These are phyloP conservation scores for Zapornia atra DNA, from an alignment of 2,113 vertebrate genomes.

Conservation along the genomic window DNA sequence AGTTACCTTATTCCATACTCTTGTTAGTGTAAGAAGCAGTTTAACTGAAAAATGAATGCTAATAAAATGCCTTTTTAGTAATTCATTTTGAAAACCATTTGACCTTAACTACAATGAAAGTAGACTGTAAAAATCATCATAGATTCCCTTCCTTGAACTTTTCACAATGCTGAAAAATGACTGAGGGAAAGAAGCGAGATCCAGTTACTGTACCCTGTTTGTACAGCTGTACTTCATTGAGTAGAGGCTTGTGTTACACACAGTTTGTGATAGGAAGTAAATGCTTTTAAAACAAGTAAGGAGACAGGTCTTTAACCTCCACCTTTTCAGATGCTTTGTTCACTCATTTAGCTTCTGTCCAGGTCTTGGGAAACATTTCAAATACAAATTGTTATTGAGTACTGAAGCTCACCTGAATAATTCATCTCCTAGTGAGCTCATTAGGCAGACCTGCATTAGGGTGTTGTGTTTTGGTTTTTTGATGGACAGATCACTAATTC, in stretches of 20 bases:
- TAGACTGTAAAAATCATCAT: slow-evolving; percentile 62
- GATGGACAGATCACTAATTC: neutral
- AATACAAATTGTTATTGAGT: slow-evolving; percentile 41
- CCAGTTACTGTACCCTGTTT: slow-evolving; percentile 82
- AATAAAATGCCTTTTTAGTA: slow-evolving; percentile 60
- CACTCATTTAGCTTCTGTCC: slow-evolving; percentile 70
- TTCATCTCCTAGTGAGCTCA: slow-evolving; percentile 35
- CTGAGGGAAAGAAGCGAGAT: slow-evolving; percentile 65
- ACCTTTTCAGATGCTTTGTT: slow-evolving; percentile 74
- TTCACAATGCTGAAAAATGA: slow-evolving; percentile 68
- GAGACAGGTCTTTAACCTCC: slow-evolving; percentile 79
- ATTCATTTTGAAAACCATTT: slow-evolving; percentile 67
- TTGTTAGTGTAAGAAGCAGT: slow-evolving; percentile 16
- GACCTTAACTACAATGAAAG: slow-evolving; percentile 57
- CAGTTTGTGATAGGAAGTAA: slow-evolving; percentile 82
- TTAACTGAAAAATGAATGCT: slow-evolving; percentile 24
- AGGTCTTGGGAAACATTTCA: slow-evolving; percentile 49
- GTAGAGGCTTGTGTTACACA: slow-evolving; percentile 78
- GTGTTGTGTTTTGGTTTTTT: neutral
- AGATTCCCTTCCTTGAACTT: slow-evolving; percentile 71
- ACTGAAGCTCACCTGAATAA: slow-evolving; percentile 52
- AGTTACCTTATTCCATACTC: neutral
- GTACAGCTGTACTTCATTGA: slow-evolving; percentile 85
- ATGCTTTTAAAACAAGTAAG: slow-evolving; percentile 81
- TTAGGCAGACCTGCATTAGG: neutral